Conservation (phyloP, 1,140 invertebrate species). For the Neodiprion virginianus region DNA sequence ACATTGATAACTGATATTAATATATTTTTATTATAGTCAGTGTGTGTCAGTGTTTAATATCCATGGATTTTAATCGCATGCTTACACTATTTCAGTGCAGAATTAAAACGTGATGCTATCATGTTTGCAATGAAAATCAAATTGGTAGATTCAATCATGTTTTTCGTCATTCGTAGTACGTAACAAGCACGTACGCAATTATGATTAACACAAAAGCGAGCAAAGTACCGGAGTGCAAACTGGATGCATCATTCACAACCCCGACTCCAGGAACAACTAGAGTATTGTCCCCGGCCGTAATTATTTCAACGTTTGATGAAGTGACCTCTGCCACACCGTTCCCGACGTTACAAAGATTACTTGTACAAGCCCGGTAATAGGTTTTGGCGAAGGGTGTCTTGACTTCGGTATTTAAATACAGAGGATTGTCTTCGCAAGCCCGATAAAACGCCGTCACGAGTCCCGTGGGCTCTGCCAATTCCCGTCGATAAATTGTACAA, state of each 20-base stretch:
- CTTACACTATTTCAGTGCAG: no score
- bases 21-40: no score
- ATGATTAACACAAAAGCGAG: neutral
- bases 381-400: slow-evolving; percentile 2
- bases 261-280: neutral
- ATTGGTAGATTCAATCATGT: neutral
- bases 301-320: neutral
- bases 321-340: slow-evolving; percentile 17
- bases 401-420: slow-evolving; percentile 23
- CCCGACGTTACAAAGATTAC: slow-evolving; percentile 28
- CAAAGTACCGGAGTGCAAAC: neutral
- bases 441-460: slow-evolving; percentile 20
- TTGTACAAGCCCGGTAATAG: slow-evolving; percentile 26
- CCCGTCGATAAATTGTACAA: slow-evolving; percentile 29
- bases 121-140: no score
- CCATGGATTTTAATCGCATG: no score
- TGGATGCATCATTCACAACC: neutral
- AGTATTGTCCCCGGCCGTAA: neutral
- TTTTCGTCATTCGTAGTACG: neutral
- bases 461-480: slow-evolving; percentile 22
- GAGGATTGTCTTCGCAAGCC: slow-evolving; percentile 23
- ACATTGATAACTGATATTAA: no score
- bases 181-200: neutral
- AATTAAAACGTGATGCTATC: no score
- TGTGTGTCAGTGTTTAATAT: no score